A percentile compares a stretch with the other conserved stretches of the same genome.
Conservation (phyloP, 1,140 invertebrate genomes). For the Bacillus rossius region DNA sequence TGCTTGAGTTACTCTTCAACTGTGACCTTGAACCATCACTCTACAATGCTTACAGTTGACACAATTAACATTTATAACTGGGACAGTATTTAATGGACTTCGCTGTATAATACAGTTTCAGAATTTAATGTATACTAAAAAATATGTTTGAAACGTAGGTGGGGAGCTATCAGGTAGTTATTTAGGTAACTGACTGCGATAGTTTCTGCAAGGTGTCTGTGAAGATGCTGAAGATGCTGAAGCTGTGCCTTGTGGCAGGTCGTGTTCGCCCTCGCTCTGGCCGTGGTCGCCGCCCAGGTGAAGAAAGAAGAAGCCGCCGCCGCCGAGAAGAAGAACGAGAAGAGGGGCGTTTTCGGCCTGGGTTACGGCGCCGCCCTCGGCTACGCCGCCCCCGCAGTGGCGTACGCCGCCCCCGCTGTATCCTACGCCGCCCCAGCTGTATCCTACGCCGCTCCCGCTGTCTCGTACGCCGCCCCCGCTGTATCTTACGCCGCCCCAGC, state of each 20-base stretch:
- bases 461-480: conserved; percentile 4
- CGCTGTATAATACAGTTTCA: too few relatives aligned
- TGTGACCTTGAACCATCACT: too few relatives aligned
- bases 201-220: too few relatives aligned
- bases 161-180: too few relatives aligned
- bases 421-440: background rate
- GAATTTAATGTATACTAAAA: too few relatives aligned
- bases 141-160: too few relatives aligned
- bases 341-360: conserved; percentile 3
- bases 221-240: too few relatives aligned
- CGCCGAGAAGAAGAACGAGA: conserved; percentile 10
- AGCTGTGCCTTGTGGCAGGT: background rate
- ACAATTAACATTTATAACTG: too few relatives aligned
- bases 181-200: too few relatives aligned
- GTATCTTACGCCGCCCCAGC: conserved; percentile 1
- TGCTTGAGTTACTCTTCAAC: too few relatives aligned
- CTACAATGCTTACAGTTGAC: too few relatives aligned
- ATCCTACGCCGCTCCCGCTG: background rate
- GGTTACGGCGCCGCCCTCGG: conserved; percentile 20
- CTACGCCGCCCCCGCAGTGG: background rate
- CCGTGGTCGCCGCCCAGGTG: conserved; percentile 5
- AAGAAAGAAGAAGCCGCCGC: background rate
- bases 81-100: too few relatives aligned
- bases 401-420: background rate
- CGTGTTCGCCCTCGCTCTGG: background rate